These are phyloP conservation scores for human (Homo sapiens) DNA, from an alignment of 2,113 vertebrate genomes.

Conservation along the genomic window GRCh38 chr9:32530001-32530500, in stretches of 20 bases:
- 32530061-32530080: no score
- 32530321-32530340: background rate
- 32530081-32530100: no score
- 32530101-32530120: no score
- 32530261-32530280: background rate
- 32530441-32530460: background rate
- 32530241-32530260: background rate
- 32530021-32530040: no score
- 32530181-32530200: no score
- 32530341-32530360: background rate
- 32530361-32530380: background rate
- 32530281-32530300: background rate
- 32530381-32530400: background rate
- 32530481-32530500: background rate
- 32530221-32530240: background rate
- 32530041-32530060: no score
- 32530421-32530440: background rate
- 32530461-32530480: background rate
- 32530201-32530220: background rate
- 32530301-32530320: background rate
- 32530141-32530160: no score
- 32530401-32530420: background rate
- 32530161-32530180: no score
- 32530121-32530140: no score
- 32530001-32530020: no score